phyloP scores from a whole-genome alignment of 2,888 invertebrate genomes.

The Tuberolachnus salignus region DNA sequence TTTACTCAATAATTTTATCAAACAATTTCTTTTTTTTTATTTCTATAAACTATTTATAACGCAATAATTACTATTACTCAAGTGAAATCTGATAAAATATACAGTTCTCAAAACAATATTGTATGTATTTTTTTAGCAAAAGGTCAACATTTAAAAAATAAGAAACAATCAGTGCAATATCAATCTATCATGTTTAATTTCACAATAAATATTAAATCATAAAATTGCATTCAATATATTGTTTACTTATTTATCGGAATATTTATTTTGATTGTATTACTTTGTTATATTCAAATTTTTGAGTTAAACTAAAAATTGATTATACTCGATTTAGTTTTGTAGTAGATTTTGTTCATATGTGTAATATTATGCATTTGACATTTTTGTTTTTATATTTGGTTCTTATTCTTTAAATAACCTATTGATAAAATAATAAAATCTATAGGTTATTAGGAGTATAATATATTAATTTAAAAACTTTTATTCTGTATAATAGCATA shows the following conservation, averaged over 20 bases:
- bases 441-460: too few species aligned
- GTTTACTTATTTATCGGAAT: neutral
- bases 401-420: too few species aligned
- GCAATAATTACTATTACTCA: conserved; percentile 2
- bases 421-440: too few species aligned
- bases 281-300: neutral
- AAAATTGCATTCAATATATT: neutral
- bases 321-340: too few species aligned
- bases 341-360: too few species aligned
- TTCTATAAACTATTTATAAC: neutral
- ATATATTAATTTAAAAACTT: too few species aligned
- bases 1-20: neutral
- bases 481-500: too few species aligned
- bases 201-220: conserved; percentile 16
- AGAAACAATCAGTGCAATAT: conserved; percentile 11
- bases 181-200: conserved; percentile 8
- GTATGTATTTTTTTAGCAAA: neutral
- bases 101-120: conserved; percentile 2
- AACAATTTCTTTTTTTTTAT: neutral
- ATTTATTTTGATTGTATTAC: conserved; percentile 6
- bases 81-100: conserved; percentile 28
- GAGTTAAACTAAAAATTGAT: neutral
- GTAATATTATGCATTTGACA: too few species aligned
- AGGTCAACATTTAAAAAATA: conserved; percentile 21
- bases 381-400: too few species aligned